Percentiles rank a stretch among this genome's conserved stretches.
These are phyloP conservation scores for Zaprionus kolodkinae DNA, from an alignment of 1,140 invertebrate species.

Conservation along the genomic window DNA sequence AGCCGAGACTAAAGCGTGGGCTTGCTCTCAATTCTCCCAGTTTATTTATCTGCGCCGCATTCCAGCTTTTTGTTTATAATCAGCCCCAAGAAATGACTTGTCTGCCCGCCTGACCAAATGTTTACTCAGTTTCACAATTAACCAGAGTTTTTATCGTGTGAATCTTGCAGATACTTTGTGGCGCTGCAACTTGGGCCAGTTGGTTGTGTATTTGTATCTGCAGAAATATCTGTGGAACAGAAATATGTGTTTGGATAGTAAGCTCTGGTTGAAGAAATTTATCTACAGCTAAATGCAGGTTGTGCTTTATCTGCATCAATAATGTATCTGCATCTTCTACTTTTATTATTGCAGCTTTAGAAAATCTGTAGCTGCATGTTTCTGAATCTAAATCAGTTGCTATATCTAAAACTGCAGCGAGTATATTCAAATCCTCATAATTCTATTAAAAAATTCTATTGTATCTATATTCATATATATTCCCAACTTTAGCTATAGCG, in stretches of 20 bases:
- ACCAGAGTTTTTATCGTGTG: slow-evolving; percentile 52
- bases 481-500: too few species aligned
- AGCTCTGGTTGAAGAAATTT: too few species aligned
- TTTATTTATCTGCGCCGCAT: slow-evolving; percentile 64
- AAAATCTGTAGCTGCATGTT: background rate
- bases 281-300: too few species aligned
- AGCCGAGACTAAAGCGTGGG: background rate
- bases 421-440: background rate
- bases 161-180: slow-evolving; percentile 41
- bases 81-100: slow-evolving; percentile 23
- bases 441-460: background rate
- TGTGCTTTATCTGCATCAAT: too few species aligned
- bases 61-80: slow-evolving; percentile 64
- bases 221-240: background rate
- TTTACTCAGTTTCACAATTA: slow-evolving; percentile 52
- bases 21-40: background rate
- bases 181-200: slow-evolving; percentile 1
- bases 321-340: background rate
- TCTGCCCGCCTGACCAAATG: slow-evolving; percentile 36
- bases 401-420: too few species aligned
- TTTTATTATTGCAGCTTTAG: too few species aligned
- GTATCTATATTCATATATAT: background rate
- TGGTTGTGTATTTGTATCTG: background rate
- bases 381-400: background rate
- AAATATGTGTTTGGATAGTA: background rate